These are phyloP conservation scores for Romanogobio albipinnatus DNA, from an alignment of 2,113 vertebrate genomes.

Conservation along the genomic window DNA sequence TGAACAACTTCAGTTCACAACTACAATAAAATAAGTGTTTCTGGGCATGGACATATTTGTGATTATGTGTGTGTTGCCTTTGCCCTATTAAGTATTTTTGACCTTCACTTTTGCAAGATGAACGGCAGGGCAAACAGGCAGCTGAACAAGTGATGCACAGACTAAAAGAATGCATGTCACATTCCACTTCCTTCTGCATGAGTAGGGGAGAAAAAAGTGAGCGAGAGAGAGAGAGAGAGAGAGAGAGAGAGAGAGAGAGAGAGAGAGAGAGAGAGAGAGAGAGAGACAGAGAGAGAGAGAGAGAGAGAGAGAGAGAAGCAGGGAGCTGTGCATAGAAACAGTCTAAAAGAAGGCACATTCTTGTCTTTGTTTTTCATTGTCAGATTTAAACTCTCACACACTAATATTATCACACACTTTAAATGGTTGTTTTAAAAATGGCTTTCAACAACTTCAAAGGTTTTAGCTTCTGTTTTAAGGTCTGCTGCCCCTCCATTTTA, in stretches of 20 bases:
- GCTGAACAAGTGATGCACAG: conserved; percentile 41
- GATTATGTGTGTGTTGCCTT: background rate
- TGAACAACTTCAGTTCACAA: background rate
- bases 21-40: background rate
- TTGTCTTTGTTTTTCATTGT: conserved; percentile 29
- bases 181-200: conserved; percentile 23
- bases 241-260: conserved; percentile 6
- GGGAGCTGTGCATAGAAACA: conserved; percentile 32
- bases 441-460: conserved; percentile 1
- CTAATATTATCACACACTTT: conserved; percentile 2
- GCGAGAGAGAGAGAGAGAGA: conserved; percentile 1
- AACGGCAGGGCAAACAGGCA: conserved; percentile 24
- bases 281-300: background rate
- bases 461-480: background rate
- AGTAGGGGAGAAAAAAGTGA: conserved; percentile 7
- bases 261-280: conserved; percentile 9
- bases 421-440: conserved; percentile 5
- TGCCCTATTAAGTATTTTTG: conserved; percentile 16
- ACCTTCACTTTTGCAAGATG: conserved; percentile 26
- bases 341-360: conserved; percentile 46
- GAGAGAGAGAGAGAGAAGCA: background rate
- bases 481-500: background rate
- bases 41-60: background rate
- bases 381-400: conserved; percentile 19
- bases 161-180: conserved; percentile 40